Base-by-base conservation (phyloP, 2,888 invertebrate genomes). In the Ennomos fuscantarius region DNA sequence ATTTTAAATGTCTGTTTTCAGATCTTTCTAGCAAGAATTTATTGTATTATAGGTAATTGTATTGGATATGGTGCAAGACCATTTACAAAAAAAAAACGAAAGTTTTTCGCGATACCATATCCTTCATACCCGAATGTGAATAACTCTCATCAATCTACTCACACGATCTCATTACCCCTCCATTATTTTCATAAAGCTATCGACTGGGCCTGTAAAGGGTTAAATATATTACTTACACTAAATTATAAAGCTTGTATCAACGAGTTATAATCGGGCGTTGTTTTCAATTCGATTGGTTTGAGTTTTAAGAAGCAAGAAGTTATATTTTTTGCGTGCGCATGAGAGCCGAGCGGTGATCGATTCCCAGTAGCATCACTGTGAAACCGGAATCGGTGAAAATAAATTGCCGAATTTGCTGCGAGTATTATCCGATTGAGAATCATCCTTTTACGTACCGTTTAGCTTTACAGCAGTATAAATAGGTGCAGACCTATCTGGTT, bases 361-460 rank as follows among this genome's bases (percentile, higher is more conserved):
- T 82, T 80, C 77, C 68, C 74, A 71, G 79, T 75, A 77, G 73
- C 74, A 71, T 76, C 59, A 64, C 63, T 59, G 55, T 60, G 60
- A 55, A 68, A 62, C 66, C 60, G 65, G 68, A 72, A 68, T 66
- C 57, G 54, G 62, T 39, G 65, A 63, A 71, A 73, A 68, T 74
- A 76, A 70, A 72, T 72, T 69, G 69, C 69, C 60, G 53, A 72
- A 65, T 71, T 64, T 51, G 57, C 59, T 52, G 66, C 69, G 68
- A 63, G 66, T 64, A 69, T 72, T 62, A 66, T 71, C 70, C 62
- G 63, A 63, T 67, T 57, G 52, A 60, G 47, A 31, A 40, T 34
- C 12, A 45, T 51, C 9, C n/a, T 47, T 44, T 50, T 41, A 42
- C 24, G 36, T 51, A 42, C 32, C 32, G 36, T 46, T 56, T 37